Conservation (phyloP, 2,888 invertebrate species). For the Aporophyla nigra region DNA sequence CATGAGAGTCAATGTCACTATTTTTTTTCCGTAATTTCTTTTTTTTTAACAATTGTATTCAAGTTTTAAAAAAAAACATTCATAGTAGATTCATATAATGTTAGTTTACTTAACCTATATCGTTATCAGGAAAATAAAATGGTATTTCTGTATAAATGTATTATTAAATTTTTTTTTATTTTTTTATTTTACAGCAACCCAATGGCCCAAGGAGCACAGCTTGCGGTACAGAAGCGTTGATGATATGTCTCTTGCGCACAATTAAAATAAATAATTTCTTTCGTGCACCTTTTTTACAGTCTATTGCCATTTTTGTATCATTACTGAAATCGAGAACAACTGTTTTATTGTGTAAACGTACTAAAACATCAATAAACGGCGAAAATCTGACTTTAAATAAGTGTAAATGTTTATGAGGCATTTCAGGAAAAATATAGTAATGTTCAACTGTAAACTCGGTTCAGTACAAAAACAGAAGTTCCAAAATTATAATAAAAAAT, state of each 20-base stretch:
- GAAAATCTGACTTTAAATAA: neutral
- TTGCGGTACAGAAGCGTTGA: conserved; percentile 88
- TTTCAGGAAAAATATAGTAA: neutral
- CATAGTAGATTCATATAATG: no score
- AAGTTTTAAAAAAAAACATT: no score
- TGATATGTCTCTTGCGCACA: conserved; percentile 80
- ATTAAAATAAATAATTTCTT: conserved; percentile 58
- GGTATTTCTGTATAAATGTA: neutral
- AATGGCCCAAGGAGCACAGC: conserved; percentile 89
- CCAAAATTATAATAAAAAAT: neutral
- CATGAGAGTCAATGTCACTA: neutral
- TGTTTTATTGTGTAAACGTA: conserved; percentile 1
- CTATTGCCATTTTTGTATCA: conserved; percentile 7
- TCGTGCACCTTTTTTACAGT: neutral
- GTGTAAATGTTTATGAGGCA: neutral
- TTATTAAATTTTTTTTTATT: neutral
- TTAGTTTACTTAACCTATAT: no score
- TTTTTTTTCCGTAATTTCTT: neutral
- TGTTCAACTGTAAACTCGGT: neutral
- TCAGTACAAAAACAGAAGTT: neutral
- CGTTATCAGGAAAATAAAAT: neutral
- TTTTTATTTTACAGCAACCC: conserved; percentile 81
- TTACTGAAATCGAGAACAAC: neutral
- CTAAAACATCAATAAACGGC: neutral
- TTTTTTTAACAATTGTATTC: no score